Base-by-base conservation (phyloP, 2,888 invertebrate species). In the Molorchus minor region DNA sequence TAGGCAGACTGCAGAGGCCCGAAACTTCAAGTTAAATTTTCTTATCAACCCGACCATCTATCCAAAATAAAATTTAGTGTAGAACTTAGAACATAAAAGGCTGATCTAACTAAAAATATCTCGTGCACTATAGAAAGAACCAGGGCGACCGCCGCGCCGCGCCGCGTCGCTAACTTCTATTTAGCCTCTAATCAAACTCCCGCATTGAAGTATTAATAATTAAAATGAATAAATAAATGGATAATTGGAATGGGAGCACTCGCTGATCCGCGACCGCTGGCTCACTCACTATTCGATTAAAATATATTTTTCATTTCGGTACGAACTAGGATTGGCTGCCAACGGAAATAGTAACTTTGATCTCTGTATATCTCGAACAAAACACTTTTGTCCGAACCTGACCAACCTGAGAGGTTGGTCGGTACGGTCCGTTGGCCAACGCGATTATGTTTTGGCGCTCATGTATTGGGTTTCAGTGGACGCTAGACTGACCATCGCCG, bases 391-490 rank as follows among this genome's bases (percentile, higher is more conserved):
- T 77, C 71, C 71, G 73, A 74, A 77, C 73, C 76, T 77, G 74
- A 71, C 73, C 75, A 76, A 75, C 76, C 75, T 76, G 75, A 76
- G 75, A 71, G 72, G 71, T 72, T 71, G 71, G 67, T 64, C 56
- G 55, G 63, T 70, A 76, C 70, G 79, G 77, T 78, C 73, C 71
- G 73, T 67, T 76, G 77, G 69, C 70, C 76, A 72, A 52, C 64
- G 38, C 75, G 72, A 79, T 79, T 79, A 78, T 79, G 72, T 77
- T 78, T 77, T 72, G 73, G 75, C 78, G 73, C 71, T 78, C 77
- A 79, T 78, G 79, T 78, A 77, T n/a, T 77, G 75, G 52, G 59
- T 59, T 35, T 54, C 51, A 47, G 20, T 29, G 59, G 53, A 47
- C 30, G 43, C 44, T 43, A n/a, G n/a, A n/a, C n/a, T n/a, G n/a